Base-by-base conservation (phyloP, 1,140 invertebrate species). In the Procambarus virginalis region DNA sequence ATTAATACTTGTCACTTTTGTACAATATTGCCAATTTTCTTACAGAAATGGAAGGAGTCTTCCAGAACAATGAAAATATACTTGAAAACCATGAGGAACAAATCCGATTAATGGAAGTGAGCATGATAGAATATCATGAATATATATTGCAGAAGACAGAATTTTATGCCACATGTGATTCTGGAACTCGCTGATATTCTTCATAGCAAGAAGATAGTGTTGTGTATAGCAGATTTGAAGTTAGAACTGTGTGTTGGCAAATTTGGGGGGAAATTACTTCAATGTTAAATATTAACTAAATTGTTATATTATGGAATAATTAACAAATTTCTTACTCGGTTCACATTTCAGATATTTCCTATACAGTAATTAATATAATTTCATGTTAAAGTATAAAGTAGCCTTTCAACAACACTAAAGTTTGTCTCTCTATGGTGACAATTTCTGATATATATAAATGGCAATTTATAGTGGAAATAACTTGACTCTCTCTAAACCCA, bases 101-200 rank as follows among this genome's bases (percentile, higher is more conserved):
- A 58, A 86, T 86, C 22, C 73, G 73, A 12, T 51, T 20, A 46
- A 86, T 86, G 84, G 84, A 86, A 51, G 17, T 58, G 9, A 58
- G 70, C 75, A 86, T 86, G 84, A 58, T 77, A 51, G 84, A 86
- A 49, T 86, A 86, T 77, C 73, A 86, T n/a, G 84, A 76, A 34
- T 77, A 77, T 34, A 86, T 86, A 34, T 60, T 78, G 12, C 2
- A 77, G 49, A 77, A 60, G 75, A 86, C 84, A 17, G 84, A 86
- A 60, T 86, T 77, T 22, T 86, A 86, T 86, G 84, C 84, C n/a
- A 73, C 75, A 49, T 86, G 84, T 45, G 73, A 86, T 49, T 86
- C 84, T 12, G 75, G 73, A 20, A 8, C 68, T 9, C 84, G 84
- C 51, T 86, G 73, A 86, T 73, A 34, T 73, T 73, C 22, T 4